phyloP scores from a whole-genome alignment of 2,888 invertebrate genomes.

The Limnephilus lunatus region DNA sequence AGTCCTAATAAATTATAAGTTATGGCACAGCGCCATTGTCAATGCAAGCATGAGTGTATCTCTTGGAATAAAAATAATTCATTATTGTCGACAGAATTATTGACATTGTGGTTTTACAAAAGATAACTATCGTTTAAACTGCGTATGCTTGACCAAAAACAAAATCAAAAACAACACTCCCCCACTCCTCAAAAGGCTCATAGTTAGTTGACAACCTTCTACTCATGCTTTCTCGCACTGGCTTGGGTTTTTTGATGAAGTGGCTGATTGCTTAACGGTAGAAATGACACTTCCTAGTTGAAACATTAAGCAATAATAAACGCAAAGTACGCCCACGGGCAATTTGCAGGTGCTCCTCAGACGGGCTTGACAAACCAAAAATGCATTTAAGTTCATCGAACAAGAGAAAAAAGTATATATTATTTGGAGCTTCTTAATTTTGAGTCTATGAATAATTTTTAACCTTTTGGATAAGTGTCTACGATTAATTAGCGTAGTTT shows the following conservation, averaged over 20 bases:
- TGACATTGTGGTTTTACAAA: constrained; percentile 33
- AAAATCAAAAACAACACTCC: background rate
- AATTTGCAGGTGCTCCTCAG: constrained; percentile 44
- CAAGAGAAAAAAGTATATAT: background rate
- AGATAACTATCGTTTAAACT: constrained; percentile 37
- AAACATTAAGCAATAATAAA: constrained; percentile 43
- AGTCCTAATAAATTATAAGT: background rate
- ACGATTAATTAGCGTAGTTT: background rate
- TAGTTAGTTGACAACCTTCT: background rate
- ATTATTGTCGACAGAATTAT: constrained; percentile 35
- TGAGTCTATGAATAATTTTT: background rate
- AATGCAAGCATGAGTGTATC: background rate
- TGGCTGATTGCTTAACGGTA: background rate
- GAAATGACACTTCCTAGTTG: background rate
- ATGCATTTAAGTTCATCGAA: background rate
- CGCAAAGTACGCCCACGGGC: constrained; percentile 46
- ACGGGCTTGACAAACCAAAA: background rate
- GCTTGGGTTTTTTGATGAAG: background rate
- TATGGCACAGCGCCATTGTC: background rate
- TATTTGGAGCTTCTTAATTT: background rate
- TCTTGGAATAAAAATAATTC: background rate
- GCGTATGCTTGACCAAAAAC: background rate
- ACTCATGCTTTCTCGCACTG: background rate
- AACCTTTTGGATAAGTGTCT: background rate
- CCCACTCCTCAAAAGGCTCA: background rate